Evolutionary conservation across 2,888 invertebrate genomes (phyloP).

Genomic region (Pyrrhosoma nymphula): DNA sequence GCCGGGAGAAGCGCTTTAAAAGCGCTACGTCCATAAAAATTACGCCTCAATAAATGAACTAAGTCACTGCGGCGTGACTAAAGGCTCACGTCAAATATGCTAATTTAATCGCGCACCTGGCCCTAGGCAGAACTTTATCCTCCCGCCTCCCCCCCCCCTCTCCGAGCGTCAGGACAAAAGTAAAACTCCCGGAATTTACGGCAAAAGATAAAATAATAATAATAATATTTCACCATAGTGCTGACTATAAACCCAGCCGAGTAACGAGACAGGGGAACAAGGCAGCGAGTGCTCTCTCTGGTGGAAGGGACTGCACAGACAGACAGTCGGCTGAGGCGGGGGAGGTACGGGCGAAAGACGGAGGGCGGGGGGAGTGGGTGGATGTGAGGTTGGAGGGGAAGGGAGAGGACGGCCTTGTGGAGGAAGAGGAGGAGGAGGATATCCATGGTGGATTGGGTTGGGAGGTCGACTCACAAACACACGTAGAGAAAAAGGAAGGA

Average conservation of each 20-base stretch:
- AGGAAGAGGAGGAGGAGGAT: neutral
- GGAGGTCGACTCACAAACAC: too few species aligned
- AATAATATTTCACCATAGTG: neutral
- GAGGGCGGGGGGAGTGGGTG: neutral
- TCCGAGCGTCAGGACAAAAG: neutral
- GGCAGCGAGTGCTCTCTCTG: neutral
- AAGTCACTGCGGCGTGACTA: constrained; percentile 28
- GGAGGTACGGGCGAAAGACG: neutral
- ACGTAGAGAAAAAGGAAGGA: too few species aligned
- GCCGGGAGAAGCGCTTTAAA: neutral
- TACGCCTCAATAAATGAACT: constrained; percentile 32
- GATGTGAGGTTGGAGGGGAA: too few species aligned
- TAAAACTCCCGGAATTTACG: neutral
- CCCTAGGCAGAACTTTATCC: neutral
- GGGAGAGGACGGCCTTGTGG: neutral
- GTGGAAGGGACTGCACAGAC: neutral
- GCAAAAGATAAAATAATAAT: constrained; percentile 36
- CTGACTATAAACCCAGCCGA: neutral
- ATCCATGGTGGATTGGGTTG: too few species aligned
- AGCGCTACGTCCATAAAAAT: constrained; percentile 2
- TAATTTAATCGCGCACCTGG: constrained; percentile 27
- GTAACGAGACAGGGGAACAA: neutral
- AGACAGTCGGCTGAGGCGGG: neutral
- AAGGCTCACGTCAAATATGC: neutral
- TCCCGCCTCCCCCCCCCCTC: neutral